Evolutionary conservation across 2,113 vertebrate genomes (phyloP), one percentile per base, ranked within the genome.

Genomic region (Nipponia nippon): DNA sequence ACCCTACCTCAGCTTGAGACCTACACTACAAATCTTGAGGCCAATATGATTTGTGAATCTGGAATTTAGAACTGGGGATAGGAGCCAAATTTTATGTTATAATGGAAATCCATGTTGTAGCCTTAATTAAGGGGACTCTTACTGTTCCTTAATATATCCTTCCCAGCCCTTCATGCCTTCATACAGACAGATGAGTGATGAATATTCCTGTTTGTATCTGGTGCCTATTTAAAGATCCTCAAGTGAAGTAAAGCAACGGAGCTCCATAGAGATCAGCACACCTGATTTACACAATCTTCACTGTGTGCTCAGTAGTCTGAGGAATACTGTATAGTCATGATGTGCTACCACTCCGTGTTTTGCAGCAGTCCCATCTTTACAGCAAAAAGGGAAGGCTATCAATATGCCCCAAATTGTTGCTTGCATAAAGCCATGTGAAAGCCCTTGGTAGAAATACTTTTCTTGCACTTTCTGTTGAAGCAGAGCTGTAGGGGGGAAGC

Each of bases 41-140:
- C 40, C 34, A 67, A 47, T 63, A 55, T 96, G 83, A 95, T 95
- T 92, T 95, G 78, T 94, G 89, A 65, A 69, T 84, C 36, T 93
- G 58, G 66, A 77, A 93, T 91, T 90, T 80, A 95, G 66, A 85
- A 79, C 34, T 38, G 16, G 66, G 17, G 16, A 66, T 65, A 83
- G 16, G 50, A 87, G 67, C 67, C 82, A 95, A 89, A 93, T 97
- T 90, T 66, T 82, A 21, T 83, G 20, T 88, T 58, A 17, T 59
- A 85, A 77, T 87, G 32, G 36, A 95, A 96, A 93, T 65, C 25
- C 29, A 47, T 58, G 46, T 36, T 77, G 26, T 79, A 88, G 26
- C 18, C 53, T 61, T 85, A 94, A 90, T 87, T 90, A 86, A 82
- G 14, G 32, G 5, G 20, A 61, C 4, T 66, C 9, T 62, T 82